These are phyloP conservation scores for Synanthedon andrenaeformis DNA, from an alignment of 2,888 invertebrate species.

Conservation along the genomic window DNA sequence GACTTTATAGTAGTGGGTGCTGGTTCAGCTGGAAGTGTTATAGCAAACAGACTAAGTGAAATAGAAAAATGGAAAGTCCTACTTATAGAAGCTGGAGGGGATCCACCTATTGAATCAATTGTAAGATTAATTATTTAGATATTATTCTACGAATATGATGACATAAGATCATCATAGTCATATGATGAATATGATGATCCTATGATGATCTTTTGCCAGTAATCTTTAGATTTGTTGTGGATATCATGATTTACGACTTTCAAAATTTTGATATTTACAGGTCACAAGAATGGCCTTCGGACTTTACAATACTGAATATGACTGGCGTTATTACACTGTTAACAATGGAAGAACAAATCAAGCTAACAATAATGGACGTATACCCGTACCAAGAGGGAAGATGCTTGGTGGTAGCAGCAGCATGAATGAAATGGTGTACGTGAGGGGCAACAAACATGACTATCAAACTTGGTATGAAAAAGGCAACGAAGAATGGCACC, in stretches of 20 bases:
- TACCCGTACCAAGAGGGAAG: slow-evolving; percentile 72
- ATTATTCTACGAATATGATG: too few species aligned
- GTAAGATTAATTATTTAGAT: slow-evolving; percentile 10
- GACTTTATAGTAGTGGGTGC: slow-evolving; percentile 31
- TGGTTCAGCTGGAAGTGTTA: slow-evolving; percentile 26
- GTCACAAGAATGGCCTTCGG: slow-evolving; percentile 7
- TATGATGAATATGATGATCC: too few species aligned
- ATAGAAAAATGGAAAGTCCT: slow-evolving; percentile 20
- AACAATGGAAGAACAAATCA: slow-evolving; percentile 78
- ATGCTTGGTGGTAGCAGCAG: slow-evolving; percentile 70
- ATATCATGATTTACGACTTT: too few species aligned
- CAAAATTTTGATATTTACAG: slow-evolving; percentile 2
- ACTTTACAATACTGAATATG: slow-evolving; percentile 56
- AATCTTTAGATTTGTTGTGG: too few species aligned
- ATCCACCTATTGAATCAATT: slow-evolving; percentile 18
- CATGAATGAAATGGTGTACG: slow-evolving; percentile 69
- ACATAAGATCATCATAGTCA: too few species aligned
- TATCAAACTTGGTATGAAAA: slow-evolving; percentile 63
- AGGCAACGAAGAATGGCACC: slow-evolving; percentile 71
- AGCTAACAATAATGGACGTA: slow-evolving; percentile 56
- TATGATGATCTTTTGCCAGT: too few species aligned
- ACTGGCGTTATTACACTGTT: slow-evolving; percentile 87
- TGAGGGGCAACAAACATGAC: slow-evolving; percentile 60
- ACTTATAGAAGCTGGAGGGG: slow-evolving; percentile 25
- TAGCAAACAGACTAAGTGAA: slow-evolving; percentile 28